Conservation (phyloP, 1,140 invertebrate species). For the Nasonia longicornis region DNA sequence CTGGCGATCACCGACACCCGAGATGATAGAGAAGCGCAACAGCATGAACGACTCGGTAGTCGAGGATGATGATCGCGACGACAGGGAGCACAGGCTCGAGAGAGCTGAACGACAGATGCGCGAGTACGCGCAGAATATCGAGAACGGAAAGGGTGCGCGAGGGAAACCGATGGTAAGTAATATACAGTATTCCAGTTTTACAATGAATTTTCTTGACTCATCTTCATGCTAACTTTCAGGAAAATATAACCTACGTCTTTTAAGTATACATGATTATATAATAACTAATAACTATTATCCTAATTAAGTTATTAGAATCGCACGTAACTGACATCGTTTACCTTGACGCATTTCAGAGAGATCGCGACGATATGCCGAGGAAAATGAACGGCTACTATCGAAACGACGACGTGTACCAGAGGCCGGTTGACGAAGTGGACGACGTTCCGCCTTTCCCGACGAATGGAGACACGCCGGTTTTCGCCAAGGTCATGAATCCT, state of each 20-base stretch:
- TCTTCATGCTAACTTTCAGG: too few relatives aligned
- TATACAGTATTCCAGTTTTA: too few relatives aligned
- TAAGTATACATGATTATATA: too few relatives aligned
- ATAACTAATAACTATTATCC: too few relatives aligned
- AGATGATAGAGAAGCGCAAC: constrained; percentile 35
- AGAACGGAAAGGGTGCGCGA: constrained; percentile 38
- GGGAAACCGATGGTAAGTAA: constrained; percentile 20
- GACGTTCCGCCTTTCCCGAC: constrained; percentile 64
- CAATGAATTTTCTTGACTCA: too few relatives aligned
- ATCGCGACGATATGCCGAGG: constrained; percentile 22
- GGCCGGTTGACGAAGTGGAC: constrained; percentile 64
- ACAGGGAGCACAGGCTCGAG: constrained; percentile 50
- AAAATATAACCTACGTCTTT: too few relatives aligned
- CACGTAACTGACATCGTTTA: too few relatives aligned
- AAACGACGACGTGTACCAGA: constrained; percentile 60
- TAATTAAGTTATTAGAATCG: neutral
- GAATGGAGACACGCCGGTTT: constrained; percentile 54
- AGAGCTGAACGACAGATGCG: constrained; percentile 54
- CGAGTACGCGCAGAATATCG: constrained; percentile 57
- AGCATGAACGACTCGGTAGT: constrained; percentile 24
- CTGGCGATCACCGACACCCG: constrained; percentile 18
- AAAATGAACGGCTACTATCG: constrained; percentile 54
- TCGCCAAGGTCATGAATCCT: constrained; percentile 63
- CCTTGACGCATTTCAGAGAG: constrained; percentile 2
- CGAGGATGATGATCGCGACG: constrained; percentile 20